Conservation (phyloP, 2,113 vertebrate species). For the Gorsachius goisagi region DNA sequence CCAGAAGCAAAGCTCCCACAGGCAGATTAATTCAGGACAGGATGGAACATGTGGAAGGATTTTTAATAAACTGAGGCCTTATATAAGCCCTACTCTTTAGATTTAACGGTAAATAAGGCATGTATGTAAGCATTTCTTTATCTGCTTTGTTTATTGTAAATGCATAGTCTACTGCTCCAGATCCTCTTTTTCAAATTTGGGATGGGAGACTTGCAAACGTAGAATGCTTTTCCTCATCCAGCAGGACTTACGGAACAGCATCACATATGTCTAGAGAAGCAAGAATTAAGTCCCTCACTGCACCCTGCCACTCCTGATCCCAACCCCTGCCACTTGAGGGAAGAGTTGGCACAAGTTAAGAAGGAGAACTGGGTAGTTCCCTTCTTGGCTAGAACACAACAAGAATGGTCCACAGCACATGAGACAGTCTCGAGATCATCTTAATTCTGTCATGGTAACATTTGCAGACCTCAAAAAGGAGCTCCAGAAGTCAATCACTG, state of each 20-base stretch:
- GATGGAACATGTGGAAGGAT: background rate
- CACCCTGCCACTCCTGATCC: background rate
- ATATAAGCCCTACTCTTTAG: background rate
- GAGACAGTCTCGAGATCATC: background rate
- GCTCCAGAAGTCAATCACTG: background rate
- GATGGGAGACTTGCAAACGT: background rate
- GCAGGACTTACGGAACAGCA: rapidly evolving
- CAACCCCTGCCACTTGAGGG: background rate
- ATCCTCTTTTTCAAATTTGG: background rate
- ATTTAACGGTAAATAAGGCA: background rate
- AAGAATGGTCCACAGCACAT: background rate
- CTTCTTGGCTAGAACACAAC: background rate
- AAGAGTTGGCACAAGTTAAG: background rate
- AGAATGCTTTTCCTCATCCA: background rate
- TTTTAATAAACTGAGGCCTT: constrained; percentile 32
- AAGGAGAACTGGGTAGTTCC: background rate
- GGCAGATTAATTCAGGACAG: constrained; percentile 43
- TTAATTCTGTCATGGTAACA: background rate
- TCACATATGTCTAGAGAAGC: background rate
- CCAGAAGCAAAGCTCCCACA: constrained; percentile 27
- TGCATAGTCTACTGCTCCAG: background rate
- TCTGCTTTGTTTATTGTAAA: background rate
- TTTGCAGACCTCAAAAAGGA: background rate
- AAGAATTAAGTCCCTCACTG: background rate
- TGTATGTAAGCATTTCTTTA: background rate